Percentiles rank a stretch among this genome's conserved stretches.
These are phyloP conservation scores for Channa striata DNA, from an alignment of 2,797 vertebrate genomes.

Conservation along the genomic window DNA sequence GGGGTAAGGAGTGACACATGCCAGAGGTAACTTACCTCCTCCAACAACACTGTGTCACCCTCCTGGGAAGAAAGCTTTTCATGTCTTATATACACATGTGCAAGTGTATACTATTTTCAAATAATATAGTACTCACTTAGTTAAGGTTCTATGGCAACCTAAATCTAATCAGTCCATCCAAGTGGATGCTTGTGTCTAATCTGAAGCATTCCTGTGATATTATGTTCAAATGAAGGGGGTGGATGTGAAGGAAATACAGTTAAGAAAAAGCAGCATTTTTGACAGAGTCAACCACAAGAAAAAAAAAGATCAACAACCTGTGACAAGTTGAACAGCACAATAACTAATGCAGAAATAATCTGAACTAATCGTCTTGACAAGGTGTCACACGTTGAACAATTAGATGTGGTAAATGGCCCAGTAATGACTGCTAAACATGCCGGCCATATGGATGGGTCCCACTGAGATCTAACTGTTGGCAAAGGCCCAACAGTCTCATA, in stretches of 20 bases:
- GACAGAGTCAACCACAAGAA: background rate
- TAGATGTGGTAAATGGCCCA: constrained; percentile 75
- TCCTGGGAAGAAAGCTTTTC: constrained; percentile 12
- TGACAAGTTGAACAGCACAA: constrained; percentile 48
- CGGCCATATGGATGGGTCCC: constrained; percentile 71
- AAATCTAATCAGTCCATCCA: too few relatives aligned
- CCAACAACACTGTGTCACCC: background rate
- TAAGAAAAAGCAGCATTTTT: background rate
- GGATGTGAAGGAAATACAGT: background rate
- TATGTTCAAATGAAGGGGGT: background rate
- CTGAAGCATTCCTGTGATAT: too few relatives aligned
- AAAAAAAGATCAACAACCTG: constrained; percentile 16
- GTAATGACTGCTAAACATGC: constrained; percentile 69
- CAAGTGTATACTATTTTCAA: too few relatives aligned
- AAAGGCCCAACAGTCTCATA: constrained; percentile 61
- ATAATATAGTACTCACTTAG: too few relatives aligned
- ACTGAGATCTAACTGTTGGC: constrained; percentile 73
- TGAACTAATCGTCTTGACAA: constrained; percentile 72
- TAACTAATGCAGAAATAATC: constrained; percentile 55
- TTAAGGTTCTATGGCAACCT: too few relatives aligned
- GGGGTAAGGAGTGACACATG: constrained; percentile 37
- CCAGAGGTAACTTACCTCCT: constrained; percentile 20
- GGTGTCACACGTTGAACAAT: constrained; percentile 77
- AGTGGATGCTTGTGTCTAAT: too few relatives aligned
- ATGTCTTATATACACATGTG: background rate